Conservation (phyloP, 2,888 invertebrate species). For the Mesorhabditis sp. region DNA sequence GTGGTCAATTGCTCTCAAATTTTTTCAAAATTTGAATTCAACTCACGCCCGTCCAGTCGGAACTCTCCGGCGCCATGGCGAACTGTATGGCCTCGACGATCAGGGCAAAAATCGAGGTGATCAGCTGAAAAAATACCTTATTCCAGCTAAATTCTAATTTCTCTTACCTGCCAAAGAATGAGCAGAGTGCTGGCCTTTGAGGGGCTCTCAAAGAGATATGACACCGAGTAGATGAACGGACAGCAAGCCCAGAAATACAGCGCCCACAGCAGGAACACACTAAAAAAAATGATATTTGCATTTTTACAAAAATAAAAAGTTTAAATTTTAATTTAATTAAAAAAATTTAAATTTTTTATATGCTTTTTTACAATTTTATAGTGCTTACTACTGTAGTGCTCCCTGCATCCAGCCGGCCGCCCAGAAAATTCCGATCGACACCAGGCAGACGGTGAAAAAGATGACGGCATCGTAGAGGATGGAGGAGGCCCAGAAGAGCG, state of each 20-base stretch:
- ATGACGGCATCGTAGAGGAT: conserved; percentile 36
- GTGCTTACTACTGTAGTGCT: conserved; percentile 23
- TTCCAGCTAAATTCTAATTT: neutral
- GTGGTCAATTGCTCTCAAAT: no score
- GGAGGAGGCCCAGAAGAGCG: conserved; percentile 44
- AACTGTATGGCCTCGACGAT: no score
- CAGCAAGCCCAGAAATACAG: conserved; percentile 45
- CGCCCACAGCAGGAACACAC: conserved; percentile 44
- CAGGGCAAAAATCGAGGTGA: conserved; percentile 19
- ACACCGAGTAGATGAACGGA: conserved; percentile 47
- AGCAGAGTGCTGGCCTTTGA: conserved; percentile 22
- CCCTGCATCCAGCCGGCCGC: conserved; percentile 26
- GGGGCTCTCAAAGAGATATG: conserved; percentile 46
- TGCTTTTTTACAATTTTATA: neutral
- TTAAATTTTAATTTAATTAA: no score
- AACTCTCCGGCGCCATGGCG: no score
- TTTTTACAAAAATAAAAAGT: neutral
- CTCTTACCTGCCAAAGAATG: neutral
- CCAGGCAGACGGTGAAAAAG: conserved; percentile 34
- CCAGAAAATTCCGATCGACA: conserved; percentile 32
- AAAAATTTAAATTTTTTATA: neutral
- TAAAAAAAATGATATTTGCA: conserved; percentile 21
- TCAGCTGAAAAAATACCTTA: conserved; percentile 10
- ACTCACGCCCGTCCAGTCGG: no score
- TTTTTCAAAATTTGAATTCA: no score